Base-by-base conservation (phyloP, 2,113 vertebrate genomes). In the Cinclus mexicanus region DNA sequence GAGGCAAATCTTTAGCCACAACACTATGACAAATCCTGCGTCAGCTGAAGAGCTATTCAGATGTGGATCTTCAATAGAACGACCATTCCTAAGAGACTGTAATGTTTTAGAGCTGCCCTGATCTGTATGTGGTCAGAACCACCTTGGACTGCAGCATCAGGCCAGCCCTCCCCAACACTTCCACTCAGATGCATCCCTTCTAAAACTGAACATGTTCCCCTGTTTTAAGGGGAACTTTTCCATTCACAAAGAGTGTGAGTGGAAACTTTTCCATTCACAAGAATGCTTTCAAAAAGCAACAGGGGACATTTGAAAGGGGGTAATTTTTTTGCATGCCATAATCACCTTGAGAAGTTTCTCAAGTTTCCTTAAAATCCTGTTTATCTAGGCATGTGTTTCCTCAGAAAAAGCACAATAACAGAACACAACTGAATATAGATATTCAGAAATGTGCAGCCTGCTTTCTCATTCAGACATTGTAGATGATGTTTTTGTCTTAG, bases 81-180 rank as follows among this genome's bases (percentile, higher is more conserved):
- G 83, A 28, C 55, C 24, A 24, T 1, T 57, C 11, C 26, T 15
- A 29, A 56, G 29, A 65, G 26, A 28, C 6, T 3, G 19, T 3
- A 68, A 13, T 2, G 4, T 6, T 83, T 63, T 67, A 15, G 28
- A 46, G 3, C 29, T 79, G 29, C 7, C 15, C 21, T 72, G 44
- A 41, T 12, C 33, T 49, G 2, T 5, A 8, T 0, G 0, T 56
- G 35, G 6, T 26, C 49, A 83, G 39, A 91, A 22, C 5, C 16
- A 24, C 5, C 11, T 41, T 4, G 12, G 28, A 41, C 14, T 46
- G 31, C 21, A 89, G 44, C 17, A 52, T 12, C 2, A 2, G 18
- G 12, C 2, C 6, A 9, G 23, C 29, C 72, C 31, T 57, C 12
- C 33, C 8, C 4, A 8, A 2, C 8, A 5, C 0, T 29, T 26